Base-by-base conservation (phyloP, 2,888 invertebrate genomes). In the Netelia fuscicornis region DNA sequence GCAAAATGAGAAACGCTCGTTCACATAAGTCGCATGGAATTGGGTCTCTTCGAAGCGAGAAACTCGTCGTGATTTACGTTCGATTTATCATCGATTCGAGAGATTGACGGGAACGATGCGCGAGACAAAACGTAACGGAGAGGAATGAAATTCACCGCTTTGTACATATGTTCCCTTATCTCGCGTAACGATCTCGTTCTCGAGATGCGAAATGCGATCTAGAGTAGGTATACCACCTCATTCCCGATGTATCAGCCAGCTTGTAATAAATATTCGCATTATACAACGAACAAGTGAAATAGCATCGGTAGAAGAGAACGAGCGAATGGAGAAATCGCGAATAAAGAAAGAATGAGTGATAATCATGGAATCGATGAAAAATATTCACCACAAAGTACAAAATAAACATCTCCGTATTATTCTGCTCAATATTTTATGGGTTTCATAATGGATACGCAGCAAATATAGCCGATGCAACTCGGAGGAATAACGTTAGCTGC, bases 151-250 rank as follows among this genome's bases (percentile, higher is more conserved):
- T 17, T 20, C 48, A 30, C 30, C 54, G 9, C 64, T 37, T 8
- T n/a, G 48, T 48, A 48, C n/a, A n/a, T 56, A 20, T 20, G 52
- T 52, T 62, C 48, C 37, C 70, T 79, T 79, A 79, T 70, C 71
- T 79, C 42, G 10, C 25, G 67, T 64, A 80, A 72, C 56, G 20
- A 80, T 71, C 67, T 80, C n/a, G 64, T 1, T 56, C 8, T n/a
- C 79, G 54, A 70, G 60, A 42, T 42, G 30, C 52, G 23, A 64
- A 23, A 37, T 13, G 13, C 48, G 48, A 48, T 48, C 48, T 17
- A 56, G 56, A 52, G 25, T 52, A 25, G 25, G 25, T 52, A 25
- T 30, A 48, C 25, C 48, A 20, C 30, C 30, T 54, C 37, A 54
- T 70, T 52, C n/a, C 30, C 25, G n/a, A 1, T 52, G 52, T 10